Evolutionary conservation across 1,140 invertebrate species (phyloP), one percentile per base, ranked within the genome.

Genomic region (Pseudomyrmex pallidus): DNA sequence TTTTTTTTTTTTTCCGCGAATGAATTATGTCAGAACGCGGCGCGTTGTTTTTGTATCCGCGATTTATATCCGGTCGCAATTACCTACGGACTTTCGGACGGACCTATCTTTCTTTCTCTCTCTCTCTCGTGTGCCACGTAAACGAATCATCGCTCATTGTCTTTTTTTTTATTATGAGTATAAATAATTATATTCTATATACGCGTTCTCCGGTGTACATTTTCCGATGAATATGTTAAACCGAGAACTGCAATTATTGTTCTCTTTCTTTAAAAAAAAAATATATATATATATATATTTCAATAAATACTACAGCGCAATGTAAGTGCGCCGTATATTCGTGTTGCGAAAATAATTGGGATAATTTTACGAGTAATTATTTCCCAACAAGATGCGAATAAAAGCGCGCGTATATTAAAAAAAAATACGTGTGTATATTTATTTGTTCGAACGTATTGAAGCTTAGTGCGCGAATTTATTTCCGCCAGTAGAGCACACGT

Each of bases 31-130:
- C 59, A 44, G n/a, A 72, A 13, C 54, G 15, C 25, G 35, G 35
- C 20, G 15, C 74, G n/a, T 48, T 48, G 54, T 78, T 78, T 78
- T 78, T 78, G 44, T 8, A 22, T 22, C 20, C 20, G 12, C 20
- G 15, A 68, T 78, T 78, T 78, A 68, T 68, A 35, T 64, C 63
- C 54, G 9, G 20, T 7, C n/a, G 48, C 12, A 63, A 78, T 61
- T 70, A 25, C 2, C 25, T 25, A 61, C n/a, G 62, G 35, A 15
- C 44, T 46, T 70, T 72, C 54, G 46, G 8, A n/a, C 15, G 5
- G 0, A 35, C 0, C 5, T 35, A 35, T 35, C 35, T 35, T 7
- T 35, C 10, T 70, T 50, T 80, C 25, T 80, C 1, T 50, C 57
- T 80, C 25, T 80, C 66, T 59, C 22, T 67, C n/a, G 8, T 12